Evolutionary conservation across 1,140 invertebrate genomes (phyloP).

Genomic region (Kradibia gibbosae): DNA sequence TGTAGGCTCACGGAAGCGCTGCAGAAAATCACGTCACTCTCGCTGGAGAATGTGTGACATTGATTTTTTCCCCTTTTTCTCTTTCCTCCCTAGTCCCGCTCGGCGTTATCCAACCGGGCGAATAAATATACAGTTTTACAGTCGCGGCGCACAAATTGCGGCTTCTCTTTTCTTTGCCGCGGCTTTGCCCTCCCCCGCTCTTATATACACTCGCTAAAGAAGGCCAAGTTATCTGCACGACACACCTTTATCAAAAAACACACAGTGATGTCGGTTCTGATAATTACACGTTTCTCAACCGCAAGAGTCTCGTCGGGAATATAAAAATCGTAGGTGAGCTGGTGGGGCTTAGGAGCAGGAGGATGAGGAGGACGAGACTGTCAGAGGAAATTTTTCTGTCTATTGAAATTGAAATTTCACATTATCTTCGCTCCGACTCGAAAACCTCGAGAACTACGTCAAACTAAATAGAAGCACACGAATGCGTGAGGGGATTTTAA

Average conservation of each 20-base stretch:
- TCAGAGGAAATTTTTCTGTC: slow-evolving; percentile 26
- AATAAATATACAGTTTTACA: slow-evolving; percentile 28
- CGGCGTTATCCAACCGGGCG: not conserved
- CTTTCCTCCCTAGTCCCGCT: not conserved
- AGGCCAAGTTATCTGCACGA: slow-evolving; percentile 22
- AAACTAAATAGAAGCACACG: not conserved
- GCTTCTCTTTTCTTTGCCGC: slow-evolving; percentile 5
- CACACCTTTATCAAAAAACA: slow-evolving; percentile 49
- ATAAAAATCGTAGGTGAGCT: slow-evolving; percentile 31
- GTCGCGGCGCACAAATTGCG: slow-evolving; percentile 20
- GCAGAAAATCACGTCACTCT: not conserved
- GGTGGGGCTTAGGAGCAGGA: not conserved
- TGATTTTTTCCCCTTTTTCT: not conserved
- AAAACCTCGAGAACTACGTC: not conserved
- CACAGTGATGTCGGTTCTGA: not conserved
- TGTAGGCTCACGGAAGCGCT: not conserved
- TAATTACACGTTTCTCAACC: slow-evolving; percentile 40
- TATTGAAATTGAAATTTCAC: slow-evolving; percentile 45
- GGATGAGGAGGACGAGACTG: not conserved
- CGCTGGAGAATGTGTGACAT: not conserved
- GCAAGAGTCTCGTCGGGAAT: slow-evolving; percentile 20
- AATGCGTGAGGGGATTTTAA: too few relatives aligned
- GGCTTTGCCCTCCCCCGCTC: not conserved
- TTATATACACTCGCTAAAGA: not conserved
- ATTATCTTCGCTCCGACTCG: slow-evolving; percentile 18